Conservation (phyloP, 2,888 invertebrate genomes). For the Folsomia manolachei region DNA sequence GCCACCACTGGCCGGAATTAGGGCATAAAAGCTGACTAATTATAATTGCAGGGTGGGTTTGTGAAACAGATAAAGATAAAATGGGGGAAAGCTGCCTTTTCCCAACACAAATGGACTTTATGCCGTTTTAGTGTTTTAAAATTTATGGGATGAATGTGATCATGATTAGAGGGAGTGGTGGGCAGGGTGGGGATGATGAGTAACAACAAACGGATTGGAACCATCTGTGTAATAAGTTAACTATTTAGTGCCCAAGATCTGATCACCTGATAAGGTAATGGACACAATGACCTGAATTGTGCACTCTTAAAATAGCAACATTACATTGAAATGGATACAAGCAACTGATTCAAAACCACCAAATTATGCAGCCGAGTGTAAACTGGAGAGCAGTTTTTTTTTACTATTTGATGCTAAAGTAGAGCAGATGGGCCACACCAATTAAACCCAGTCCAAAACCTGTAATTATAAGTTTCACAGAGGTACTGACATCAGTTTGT, state of each 20-base stretch:
- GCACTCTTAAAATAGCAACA: not conserved
- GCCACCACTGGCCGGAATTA: no score
- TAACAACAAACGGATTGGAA: not conserved
- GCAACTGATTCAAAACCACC: not conserved
- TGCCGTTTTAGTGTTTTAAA: no score
- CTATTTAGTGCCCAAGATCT: not conserved
- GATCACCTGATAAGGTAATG: slow-evolving; percentile 15
- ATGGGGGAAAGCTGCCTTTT: no score
- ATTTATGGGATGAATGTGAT: no score
- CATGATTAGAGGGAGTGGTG: not conserved
- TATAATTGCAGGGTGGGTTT: no score
- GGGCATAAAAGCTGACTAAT: no score
- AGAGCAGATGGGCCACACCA: not conserved
- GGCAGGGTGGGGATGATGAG: not conserved
- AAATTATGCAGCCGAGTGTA: not conserved
- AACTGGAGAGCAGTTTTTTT: not conserved
- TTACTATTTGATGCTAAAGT: not conserved
- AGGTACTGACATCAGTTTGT: no score
- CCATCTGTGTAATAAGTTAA: not conserved
- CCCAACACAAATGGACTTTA: no score
- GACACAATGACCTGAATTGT: no score
- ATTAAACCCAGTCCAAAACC: no score
- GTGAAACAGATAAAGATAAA: no score
- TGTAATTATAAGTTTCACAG: no score
- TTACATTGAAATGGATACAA: not conserved